phyloP scores from a whole-genome alignment of 1,140 invertebrate genomes.

The Brachionus sp. region DNA sequence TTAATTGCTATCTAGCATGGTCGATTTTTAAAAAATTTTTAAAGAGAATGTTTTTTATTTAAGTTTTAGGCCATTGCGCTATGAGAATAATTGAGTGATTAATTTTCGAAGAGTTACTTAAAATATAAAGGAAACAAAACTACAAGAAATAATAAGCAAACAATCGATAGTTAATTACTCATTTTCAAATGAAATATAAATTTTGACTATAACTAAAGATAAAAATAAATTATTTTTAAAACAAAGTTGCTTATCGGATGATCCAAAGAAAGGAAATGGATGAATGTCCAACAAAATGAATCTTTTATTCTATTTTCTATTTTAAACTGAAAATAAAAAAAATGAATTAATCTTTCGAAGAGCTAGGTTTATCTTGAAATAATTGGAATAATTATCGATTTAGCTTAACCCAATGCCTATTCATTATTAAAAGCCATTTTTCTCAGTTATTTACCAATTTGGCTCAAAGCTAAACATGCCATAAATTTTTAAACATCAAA shows the following conservation, averaged over 20 bases:
- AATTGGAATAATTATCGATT: slow-evolving; percentile 5
- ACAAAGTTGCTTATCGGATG: not conserved
- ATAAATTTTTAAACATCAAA: not conserved
- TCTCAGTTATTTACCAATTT: not conserved
- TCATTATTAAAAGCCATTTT: not conserved
- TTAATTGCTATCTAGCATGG: too few species aligned
- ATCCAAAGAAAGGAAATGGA: not conserved
- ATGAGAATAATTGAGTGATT: not conserved
- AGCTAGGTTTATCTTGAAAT: slow-evolving; percentile 2
- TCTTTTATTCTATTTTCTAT: not conserved
- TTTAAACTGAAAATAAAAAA: not conserved
- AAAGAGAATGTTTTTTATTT: not conserved
- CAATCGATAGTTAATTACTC: not conserved
- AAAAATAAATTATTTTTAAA: not conserved
- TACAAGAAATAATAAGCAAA: not conserved
- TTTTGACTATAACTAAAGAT: not conserved
- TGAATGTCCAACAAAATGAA: not conserved
- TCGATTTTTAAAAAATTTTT: too few species aligned
- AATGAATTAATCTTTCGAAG: not conserved
- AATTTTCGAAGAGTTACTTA: not conserved
- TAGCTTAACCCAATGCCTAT: not conserved
- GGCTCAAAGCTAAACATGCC: not conserved
- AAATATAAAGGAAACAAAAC: not conserved
- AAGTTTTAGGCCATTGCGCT: not conserved
- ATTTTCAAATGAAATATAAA: not conserved